phyloP scores from a whole-genome alignment of 2,797 vertebrate genomes.

The Dipus sagitta region DNA sequence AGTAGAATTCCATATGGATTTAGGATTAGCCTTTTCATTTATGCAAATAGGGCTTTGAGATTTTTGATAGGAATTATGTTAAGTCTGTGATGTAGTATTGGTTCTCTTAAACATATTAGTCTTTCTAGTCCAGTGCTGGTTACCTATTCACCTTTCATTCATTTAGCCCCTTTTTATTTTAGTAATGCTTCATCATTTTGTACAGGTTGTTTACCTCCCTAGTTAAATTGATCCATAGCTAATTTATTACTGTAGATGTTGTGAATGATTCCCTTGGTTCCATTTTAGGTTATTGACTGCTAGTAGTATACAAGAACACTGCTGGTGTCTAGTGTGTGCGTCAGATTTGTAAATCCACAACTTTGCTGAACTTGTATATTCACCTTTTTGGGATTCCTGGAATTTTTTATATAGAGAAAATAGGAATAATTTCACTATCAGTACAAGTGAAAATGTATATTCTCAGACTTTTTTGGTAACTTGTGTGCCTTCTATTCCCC shows the following conservation, averaged over 20 bases:
- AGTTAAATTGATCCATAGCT: constrained; percentile 20
- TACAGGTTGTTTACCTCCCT: background rate
- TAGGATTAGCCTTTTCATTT: constrained; percentile 38
- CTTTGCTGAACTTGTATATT: constrained; percentile 47
- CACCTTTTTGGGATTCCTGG: background rate
- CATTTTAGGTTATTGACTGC: constrained; percentile 45
- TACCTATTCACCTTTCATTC: constrained; percentile 3
- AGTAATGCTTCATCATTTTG: constrained; percentile 17
- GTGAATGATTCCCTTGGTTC: constrained; percentile 3
- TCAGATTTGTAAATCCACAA: constrained; percentile 5
- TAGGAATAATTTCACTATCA: background rate
- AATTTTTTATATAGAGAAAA: constrained; percentile 18
- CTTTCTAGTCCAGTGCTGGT: background rate
- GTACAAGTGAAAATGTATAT: background rate
- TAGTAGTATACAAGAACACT: constrained; percentile 1
- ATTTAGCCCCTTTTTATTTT: constrained; percentile 24
- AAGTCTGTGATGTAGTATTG: background rate
- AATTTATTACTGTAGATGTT: constrained; percentile 61
- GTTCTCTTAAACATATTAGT: background rate
- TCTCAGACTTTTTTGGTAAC: background rate
- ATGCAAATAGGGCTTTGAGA: background rate
- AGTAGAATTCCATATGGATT: constrained; percentile 35
- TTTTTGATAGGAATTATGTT: constrained; percentile 47
- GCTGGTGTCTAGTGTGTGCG: background rate
- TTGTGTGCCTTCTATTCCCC: constrained; percentile 5